phyloP scores from a whole-genome alignment of 2,797 vertebrate species.

The Danionella dracula region DNA sequence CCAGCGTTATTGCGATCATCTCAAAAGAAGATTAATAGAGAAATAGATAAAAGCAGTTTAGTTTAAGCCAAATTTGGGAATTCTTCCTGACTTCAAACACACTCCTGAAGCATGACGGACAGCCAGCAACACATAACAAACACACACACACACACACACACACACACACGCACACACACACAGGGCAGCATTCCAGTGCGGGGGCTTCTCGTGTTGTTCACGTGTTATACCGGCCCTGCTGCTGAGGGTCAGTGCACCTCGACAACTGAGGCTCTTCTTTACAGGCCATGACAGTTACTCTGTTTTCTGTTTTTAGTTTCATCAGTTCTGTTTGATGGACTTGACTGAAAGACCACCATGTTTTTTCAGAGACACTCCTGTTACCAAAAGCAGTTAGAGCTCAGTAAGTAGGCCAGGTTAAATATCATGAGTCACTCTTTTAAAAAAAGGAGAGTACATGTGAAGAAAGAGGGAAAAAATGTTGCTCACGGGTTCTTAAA shows the following conservation, averaged over 20 bases:
- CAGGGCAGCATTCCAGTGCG: slow-evolving; percentile 59
- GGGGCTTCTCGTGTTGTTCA: slow-evolving; percentile 47
- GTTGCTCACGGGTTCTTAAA: background rate
- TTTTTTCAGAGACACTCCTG: slow-evolving; percentile 10
- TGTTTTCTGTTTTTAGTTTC: slow-evolving; percentile 60
- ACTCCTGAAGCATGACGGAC: slow-evolving; percentile 39
- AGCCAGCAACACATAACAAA: slow-evolving; percentile 60
- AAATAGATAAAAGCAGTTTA: too few relatives aligned
- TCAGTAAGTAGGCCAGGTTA: slow-evolving; percentile 1
- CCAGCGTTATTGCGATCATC: background rate
- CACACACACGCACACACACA: too few relatives aligned
- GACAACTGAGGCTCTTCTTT: slow-evolving; percentile 71
- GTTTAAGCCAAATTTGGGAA: slow-evolving; percentile 35
- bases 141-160: too few relatives aligned
- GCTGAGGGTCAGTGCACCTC: slow-evolving; percentile 64
- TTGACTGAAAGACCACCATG: slow-evolving; percentile 64
- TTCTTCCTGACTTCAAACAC: slow-evolving; percentile 24
- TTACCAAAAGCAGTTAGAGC: slow-evolving; percentile 11
- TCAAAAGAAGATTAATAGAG: too few relatives aligned
- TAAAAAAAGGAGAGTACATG: background rate
- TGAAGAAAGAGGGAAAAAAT: background rate
- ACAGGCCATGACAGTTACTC: slow-evolving; percentile 66
- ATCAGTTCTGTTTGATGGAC: slow-evolving; percentile 67
- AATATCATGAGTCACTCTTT: slow-evolving; percentile 13
- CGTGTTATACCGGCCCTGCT: slow-evolving; percentile 59